These are phyloP conservation scores for Aegithalos caudatus DNA, from an alignment of 2,113 vertebrate genomes.

Conservation along the genomic window DNA sequence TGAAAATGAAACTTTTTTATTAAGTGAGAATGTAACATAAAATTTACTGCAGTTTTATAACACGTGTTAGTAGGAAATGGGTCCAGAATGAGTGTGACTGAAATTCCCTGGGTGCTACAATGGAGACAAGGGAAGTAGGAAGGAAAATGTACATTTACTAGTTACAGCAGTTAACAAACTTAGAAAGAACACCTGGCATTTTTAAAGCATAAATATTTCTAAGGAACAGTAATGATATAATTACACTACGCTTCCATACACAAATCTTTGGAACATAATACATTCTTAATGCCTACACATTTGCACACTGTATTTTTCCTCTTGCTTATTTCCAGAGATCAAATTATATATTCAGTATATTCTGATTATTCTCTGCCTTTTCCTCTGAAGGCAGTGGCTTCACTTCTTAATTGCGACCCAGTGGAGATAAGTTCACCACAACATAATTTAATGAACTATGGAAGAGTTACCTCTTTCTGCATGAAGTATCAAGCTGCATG, in stretches of 20 bases:
- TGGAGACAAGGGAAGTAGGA: background rate
- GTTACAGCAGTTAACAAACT: background rate
- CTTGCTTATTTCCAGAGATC: slow-evolving; percentile 8
- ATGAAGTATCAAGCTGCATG: slow-evolving; percentile 1
- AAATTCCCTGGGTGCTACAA: slow-evolving; percentile 30
- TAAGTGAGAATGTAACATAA: slow-evolving; percentile 49
- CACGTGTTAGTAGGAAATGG: slow-evolving; percentile 35
- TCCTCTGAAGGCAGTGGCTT: slow-evolving; percentile 27
- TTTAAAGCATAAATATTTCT: background rate
- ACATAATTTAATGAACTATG: slow-evolving; percentile 4
- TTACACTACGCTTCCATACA: background rate
- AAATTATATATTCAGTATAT: slow-evolving; percentile 51
- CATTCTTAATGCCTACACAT: background rate
- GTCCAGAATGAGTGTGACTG: slow-evolving; percentile 24
- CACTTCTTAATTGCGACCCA: slow-evolving; percentile 48
- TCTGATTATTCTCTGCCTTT: slow-evolving; percentile 38
- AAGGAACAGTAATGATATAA: background rate
- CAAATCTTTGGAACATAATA: background rate
- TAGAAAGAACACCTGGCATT: background rate
- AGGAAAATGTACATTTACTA: background rate
- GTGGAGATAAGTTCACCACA: slow-evolving; percentile 27
- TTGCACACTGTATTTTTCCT: background rate
- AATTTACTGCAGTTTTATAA: slow-evolving; percentile 44
- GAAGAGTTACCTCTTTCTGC: slow-evolving; percentile 19
- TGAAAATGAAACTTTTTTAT: slow-evolving; percentile 34